Evolutionary conservation across 1,140 invertebrate genomes (phyloP).

Genomic region (Lepeophtheirus salmonis): DNA sequence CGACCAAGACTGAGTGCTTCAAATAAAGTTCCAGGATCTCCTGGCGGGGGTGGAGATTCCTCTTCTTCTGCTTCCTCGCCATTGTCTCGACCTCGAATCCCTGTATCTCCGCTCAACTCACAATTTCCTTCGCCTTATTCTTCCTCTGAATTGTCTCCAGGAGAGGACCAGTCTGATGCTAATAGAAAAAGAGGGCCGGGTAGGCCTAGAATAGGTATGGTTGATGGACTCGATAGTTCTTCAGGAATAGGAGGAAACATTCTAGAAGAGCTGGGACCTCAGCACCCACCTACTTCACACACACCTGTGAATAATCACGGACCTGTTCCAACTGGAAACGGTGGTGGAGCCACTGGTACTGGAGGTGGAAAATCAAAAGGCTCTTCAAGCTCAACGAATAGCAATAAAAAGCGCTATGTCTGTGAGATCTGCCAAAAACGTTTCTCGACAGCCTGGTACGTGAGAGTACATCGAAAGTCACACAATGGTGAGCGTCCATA

Average conservation of each 20-base stretch:
- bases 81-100: not conserved
- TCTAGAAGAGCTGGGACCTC: too few species aligned
- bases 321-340: too few species aligned
- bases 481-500: constrained; percentile 76
- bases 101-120: too few species aligned
- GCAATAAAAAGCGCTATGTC: constrained; percentile 13
- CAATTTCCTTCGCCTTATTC: too few species aligned
- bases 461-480: constrained; percentile 23
- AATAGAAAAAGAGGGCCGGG: too few species aligned
- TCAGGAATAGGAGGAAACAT: too few species aligned
- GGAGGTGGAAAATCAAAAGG: not conserved
- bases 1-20: not conserved
- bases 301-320: too few species aligned
- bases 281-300: too few species aligned
- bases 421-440: constrained; percentile 16
- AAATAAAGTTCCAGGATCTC: not conserved
- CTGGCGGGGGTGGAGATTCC: not conserved
- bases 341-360: not conserved
- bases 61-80: not conserved
- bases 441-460: constrained; percentile 16
- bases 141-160: too few species aligned
- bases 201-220: too few species aligned
- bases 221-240: too few species aligned
- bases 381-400: not conserved
- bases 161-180: too few species aligned